phyloP scores from a whole-genome alignment of 2,113 vertebrate species.

The Monopterus albus region DNA sequence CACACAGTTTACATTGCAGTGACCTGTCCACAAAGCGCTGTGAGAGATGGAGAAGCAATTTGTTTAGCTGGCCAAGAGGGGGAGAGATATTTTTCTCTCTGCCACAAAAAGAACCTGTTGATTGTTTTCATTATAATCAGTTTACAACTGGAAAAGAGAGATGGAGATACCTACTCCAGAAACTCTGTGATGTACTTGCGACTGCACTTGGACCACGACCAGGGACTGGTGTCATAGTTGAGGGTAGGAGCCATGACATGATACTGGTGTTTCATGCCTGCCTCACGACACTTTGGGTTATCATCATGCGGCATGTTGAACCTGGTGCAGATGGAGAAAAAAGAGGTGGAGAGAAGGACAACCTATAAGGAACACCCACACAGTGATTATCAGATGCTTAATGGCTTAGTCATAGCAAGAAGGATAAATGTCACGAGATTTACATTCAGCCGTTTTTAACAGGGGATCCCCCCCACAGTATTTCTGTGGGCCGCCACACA shows the following conservation, averaged over 20 bases:
- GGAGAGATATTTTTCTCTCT: too few relatives aligned
- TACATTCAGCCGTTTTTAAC: slow-evolving; percentile 47
- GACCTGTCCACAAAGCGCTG: slow-evolving; percentile 44
- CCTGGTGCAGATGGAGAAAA: slow-evolving; percentile 77
- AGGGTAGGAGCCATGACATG: slow-evolving; percentile 97
- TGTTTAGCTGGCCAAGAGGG: slow-evolving; percentile 39
- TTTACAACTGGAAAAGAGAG: neutral
- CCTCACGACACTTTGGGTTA: slow-evolving; percentile 94
- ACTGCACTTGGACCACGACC: slow-evolving; percentile 98
- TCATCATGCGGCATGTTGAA: slow-evolving; percentile 98
- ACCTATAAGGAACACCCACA: slow-evolving; percentile 54
- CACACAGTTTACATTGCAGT: slow-evolving; percentile 68
- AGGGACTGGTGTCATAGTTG: slow-evolving; percentile 95
- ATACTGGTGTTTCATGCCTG: slow-evolving; percentile 91
- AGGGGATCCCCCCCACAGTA: slow-evolving; percentile 16
- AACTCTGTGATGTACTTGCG: slow-evolving; percentile 98
- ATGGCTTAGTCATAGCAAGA: slow-evolving; percentile 39
- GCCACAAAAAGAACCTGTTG: neutral
- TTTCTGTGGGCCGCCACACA: slow-evolving; percentile 14
- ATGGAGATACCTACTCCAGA: slow-evolving; percentile 89
- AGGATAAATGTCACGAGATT: slow-evolving; percentile 70
- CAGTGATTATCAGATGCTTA: slow-evolving; percentile 58
- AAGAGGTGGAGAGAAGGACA: slow-evolving; percentile 2
- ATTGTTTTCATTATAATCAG: neutral
- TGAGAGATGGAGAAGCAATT: slow-evolving; percentile 23